Evolutionary conservation across 2,888 invertebrate genomes (phyloP).

Genomic region (Alviniconcha strummeri): DNA sequence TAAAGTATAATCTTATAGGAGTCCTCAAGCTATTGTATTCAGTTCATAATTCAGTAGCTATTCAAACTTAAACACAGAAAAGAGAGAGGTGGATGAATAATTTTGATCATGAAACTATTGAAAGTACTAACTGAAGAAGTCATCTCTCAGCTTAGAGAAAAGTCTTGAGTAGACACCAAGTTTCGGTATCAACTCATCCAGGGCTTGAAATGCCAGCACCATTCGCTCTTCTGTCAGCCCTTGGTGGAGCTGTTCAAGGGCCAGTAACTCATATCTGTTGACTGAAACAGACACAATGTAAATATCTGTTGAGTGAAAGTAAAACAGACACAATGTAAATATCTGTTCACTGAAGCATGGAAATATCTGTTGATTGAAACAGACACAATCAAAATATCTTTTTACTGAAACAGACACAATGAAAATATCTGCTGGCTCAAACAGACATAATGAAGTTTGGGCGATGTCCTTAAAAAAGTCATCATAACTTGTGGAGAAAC

Average conservation of each 20-base stretch:
- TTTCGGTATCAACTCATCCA: conserved; percentile 66
- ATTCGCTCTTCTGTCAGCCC: conserved; percentile 60
- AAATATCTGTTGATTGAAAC: not conserved
- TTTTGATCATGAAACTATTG: not conserved
- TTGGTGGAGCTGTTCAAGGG: conserved; percentile 53
- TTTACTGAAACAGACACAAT: no score
- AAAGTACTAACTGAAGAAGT: conserved; percentile 60
- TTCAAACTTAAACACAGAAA: no score
- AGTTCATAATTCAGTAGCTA: no score
- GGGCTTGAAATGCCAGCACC: conserved; percentile 61
- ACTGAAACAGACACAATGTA: conserved; percentile 50
- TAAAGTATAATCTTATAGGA: no score
- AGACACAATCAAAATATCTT: not conserved
- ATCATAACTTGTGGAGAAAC: no score
- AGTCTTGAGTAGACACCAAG: conserved; percentile 66
- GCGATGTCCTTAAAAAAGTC: no score
- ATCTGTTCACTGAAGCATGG: not conserved
- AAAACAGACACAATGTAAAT: not conserved
- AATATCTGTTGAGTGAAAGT: not conserved
- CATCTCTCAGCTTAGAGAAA: conserved; percentile 61
- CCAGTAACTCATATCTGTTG: conserved; percentile 64
- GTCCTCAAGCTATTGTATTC: no score
- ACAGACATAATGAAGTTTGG: no score
- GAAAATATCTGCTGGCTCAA: no score
- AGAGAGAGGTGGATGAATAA: no score